Evolutionary conservation across 2,888 invertebrate genomes (phyloP).

Genomic region (Pseudolycoriella hygida): DNA sequence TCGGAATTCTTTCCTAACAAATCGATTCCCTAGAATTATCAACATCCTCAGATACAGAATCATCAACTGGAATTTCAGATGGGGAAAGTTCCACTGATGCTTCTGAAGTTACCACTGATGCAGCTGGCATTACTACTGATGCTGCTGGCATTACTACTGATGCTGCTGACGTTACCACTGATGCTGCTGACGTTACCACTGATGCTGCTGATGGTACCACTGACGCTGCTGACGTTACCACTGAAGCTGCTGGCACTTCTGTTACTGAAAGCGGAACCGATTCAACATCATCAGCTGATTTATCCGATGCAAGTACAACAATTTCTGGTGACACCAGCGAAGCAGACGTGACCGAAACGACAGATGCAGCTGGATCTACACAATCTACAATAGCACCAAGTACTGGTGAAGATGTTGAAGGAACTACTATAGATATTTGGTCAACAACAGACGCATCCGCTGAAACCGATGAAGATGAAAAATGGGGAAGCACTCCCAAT

Average conservation of each 20-base stretch:
- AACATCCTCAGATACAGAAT: background rate
- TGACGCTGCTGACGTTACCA: slow-evolving; percentile 3
- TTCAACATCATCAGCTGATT: slow-evolving; percentile 11
- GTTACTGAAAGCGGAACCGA: slow-evolving; percentile 8
- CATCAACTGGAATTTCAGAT: no score
- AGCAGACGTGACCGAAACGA: background rate
- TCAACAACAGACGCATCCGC: slow-evolving; percentile 16
- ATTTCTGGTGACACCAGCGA: background rate
- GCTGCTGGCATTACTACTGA: no score
- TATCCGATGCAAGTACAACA: slow-evolving; percentile 9
- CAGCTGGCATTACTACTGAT: slow-evolving; percentile 1
- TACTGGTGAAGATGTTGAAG: slow-evolving; percentile 13
- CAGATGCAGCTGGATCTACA: slow-evolving; percentile 10
- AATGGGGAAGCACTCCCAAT: slow-evolving; percentile 36
- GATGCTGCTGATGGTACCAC: slow-evolving; percentile 7
- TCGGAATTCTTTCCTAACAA: background rate
- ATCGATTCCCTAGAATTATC: background rate
- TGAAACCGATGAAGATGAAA: slow-evolving; percentile 19
- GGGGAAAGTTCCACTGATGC: no score
- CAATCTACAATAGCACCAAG: slow-evolving; percentile 9
- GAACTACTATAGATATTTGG: slow-evolving; percentile 25
- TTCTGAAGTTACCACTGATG: slow-evolving; percentile 1
- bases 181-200: slow-evolving; percentile 3
- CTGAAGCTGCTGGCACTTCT: slow-evolving; percentile 4
- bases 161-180: slow-evolving; percentile 2